These are phyloP conservation scores for Desoria tigrina DNA, from an alignment of 2,888 invertebrate species.

Conservation along the genomic window DNA sequence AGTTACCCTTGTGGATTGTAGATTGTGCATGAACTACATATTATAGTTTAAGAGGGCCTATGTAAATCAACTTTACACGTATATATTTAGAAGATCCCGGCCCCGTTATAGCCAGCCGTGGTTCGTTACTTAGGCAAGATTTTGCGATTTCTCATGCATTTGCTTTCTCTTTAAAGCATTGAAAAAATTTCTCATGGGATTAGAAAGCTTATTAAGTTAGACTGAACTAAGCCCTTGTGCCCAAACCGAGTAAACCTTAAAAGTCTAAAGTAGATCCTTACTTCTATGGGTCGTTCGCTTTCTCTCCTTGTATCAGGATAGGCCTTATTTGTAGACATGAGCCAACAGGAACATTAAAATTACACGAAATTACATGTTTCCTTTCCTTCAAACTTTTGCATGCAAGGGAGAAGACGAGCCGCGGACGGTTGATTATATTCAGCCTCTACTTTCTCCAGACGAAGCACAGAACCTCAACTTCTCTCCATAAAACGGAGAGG, in stretches of 20 bases:
- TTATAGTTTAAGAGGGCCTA: too few relatives aligned
- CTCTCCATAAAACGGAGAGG: too few relatives aligned
- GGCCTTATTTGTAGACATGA: slow-evolving; percentile 17
- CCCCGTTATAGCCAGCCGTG: too few relatives aligned
- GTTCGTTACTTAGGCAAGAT: neutral
- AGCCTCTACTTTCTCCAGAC: too few relatives aligned
- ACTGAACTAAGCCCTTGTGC: neutral
- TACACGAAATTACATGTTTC: slow-evolving; percentile 8
- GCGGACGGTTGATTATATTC: too few relatives aligned
- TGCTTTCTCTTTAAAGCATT: slow-evolving; percentile 8
- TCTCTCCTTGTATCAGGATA: slow-evolving; percentile 1
- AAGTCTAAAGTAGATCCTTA: too few relatives aligned
- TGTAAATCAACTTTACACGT: too few relatives aligned
- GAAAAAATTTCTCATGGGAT: slow-evolving; percentile 24
- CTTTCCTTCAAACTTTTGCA: neutral
- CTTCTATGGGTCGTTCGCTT: too few relatives aligned
- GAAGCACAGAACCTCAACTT: too few relatives aligned
- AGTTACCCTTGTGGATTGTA: slow-evolving; percentile 6
- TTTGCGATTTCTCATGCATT: slow-evolving; percentile 15
- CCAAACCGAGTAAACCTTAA: too few relatives aligned
- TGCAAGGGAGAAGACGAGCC: too few relatives aligned
- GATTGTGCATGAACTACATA: neutral
- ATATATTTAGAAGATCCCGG: too few relatives aligned
- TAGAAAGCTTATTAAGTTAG: slow-evolving; percentile 18
- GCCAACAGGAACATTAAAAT: slow-evolving; percentile 10